Conservation (phyloP, 2,888 invertebrate genomes). For the Microplitis deprimator region DNA sequence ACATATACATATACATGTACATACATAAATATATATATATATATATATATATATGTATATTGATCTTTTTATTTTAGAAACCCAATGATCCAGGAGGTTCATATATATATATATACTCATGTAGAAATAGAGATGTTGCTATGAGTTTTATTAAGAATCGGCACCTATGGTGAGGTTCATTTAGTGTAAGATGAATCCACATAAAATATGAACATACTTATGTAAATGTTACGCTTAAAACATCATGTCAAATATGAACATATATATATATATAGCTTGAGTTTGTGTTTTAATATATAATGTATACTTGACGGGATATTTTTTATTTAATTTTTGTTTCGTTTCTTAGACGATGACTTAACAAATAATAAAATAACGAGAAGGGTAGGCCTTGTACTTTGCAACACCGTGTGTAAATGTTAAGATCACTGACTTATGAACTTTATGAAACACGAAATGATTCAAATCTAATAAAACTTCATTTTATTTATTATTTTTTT, state of each 20-base stretch:
- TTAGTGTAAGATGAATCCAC: slow-evolving; percentile 61
- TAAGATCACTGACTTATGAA: slow-evolving; percentile 26
- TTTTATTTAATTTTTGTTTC: neutral
- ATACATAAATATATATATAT: slow-evolving; percentile 9
- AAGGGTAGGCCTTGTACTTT: slow-evolving; percentile 11
- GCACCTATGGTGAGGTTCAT: slow-evolving; percentile 9
- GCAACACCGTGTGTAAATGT: slow-evolving; percentile 1
- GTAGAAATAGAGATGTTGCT: neutral
- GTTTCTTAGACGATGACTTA: slow-evolving; percentile 24
- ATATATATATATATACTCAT: neutral
- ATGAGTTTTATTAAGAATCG: slow-evolving; percentile 23
- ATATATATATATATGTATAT: slow-evolving; percentile 12
- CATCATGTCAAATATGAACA: slow-evolving; percentile 36
- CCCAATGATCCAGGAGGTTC: slow-evolving; percentile 1
- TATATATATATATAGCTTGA: slow-evolving; percentile 15
- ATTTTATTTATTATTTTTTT: neutral
- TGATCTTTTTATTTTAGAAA: neutral
- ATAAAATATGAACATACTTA: slow-evolving; percentile 64
- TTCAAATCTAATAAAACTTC: neutral
- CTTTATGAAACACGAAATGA: neutral
- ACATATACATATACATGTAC: slow-evolving; percentile 16
- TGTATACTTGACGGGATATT: neutral
- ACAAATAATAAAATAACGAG: slow-evolving; percentile 21
- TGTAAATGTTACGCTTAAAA: slow-evolving; percentile 58
- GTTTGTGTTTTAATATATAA: slow-evolving; percentile 54